Percentiles rank a stretch among this genome's conserved stretches.
Conservation (phyloP, 2,797 vertebrate genomes). For the Microtus californicus region DNA sequence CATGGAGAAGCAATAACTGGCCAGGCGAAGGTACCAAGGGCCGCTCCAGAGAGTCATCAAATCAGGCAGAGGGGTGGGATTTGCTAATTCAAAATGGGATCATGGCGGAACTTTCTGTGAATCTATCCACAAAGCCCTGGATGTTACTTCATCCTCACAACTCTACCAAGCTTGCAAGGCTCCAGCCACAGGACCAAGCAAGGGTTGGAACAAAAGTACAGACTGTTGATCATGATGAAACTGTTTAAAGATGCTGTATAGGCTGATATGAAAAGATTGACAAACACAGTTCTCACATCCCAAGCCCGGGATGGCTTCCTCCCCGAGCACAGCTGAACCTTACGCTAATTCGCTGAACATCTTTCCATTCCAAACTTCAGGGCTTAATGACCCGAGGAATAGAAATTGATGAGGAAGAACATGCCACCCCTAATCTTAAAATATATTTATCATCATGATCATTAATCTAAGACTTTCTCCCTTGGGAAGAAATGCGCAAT, state of each 20-base stretch:
- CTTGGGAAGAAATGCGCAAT: background rate
- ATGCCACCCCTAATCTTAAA: background rate
- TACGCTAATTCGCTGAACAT: background rate
- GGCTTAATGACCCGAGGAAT: slow-evolving; percentile 74
- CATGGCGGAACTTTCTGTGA: fast-evolving
- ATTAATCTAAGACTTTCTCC: slow-evolving; percentile 3
- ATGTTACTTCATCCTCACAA: background rate
- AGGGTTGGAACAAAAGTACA: background rate
- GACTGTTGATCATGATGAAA: background rate
- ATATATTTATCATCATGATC: slow-evolving; percentile 48
- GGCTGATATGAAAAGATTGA: background rate
- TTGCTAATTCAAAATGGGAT: background rate
- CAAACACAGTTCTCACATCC: too few species aligned
- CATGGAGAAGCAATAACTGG: background rate
- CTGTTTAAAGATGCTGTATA: background rate
- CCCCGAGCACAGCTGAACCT: background rate
- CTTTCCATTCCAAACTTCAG: slow-evolving; percentile 36
- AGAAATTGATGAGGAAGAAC: slow-evolving; percentile 67
- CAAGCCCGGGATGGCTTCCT: background rate
- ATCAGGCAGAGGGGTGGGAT: background rate
- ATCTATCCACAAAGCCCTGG: fast-evolving
- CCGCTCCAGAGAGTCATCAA: background rate
- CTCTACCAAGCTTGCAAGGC: too few species aligned
- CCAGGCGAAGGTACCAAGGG: background rate
- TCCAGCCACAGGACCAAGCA: background rate